Evolutionary conservation across 2,797 vertebrate genomes (phyloP).

Genomic region (Natrix natrix): DNA sequence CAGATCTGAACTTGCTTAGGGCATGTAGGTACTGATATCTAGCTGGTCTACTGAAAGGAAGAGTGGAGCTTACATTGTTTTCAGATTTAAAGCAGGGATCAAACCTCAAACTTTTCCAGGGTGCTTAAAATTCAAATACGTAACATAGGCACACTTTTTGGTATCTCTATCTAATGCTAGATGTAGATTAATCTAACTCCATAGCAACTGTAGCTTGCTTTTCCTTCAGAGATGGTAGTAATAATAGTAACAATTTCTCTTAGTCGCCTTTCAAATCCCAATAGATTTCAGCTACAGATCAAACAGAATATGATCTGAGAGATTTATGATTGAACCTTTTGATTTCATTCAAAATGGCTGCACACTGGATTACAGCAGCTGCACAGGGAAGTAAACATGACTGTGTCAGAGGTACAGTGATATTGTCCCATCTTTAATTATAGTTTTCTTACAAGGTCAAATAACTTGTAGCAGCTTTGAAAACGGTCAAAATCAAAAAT

Average conservation of each 20-base stretch:
- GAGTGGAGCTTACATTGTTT: not conserved
- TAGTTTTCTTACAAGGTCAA: not conserved
- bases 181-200: not conserved
- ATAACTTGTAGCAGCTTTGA: not conserved
- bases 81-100: not conserved
- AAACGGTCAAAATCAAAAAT: not conserved
- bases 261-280: not conserved
- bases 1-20: not conserved
- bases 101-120: not conserved
- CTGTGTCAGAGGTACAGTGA: not conserved
- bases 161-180: not conserved
- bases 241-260: not conserved
- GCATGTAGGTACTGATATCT: not conserved
- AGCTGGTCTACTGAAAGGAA: not conserved
- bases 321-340: not conserved
- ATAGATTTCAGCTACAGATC: not conserved
- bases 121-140: not conserved
- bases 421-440: not conserved
- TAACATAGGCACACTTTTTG: not conserved
- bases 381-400: not conserved
- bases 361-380: not conserved
- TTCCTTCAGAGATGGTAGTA: not conserved
- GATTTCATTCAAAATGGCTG: not conserved
- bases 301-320: not conserved
- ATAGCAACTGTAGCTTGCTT: not conserved